Evolutionary conservation across 2,888 invertebrate species (phyloP).

Genomic region (Slavum lentiscoides): DNA sequence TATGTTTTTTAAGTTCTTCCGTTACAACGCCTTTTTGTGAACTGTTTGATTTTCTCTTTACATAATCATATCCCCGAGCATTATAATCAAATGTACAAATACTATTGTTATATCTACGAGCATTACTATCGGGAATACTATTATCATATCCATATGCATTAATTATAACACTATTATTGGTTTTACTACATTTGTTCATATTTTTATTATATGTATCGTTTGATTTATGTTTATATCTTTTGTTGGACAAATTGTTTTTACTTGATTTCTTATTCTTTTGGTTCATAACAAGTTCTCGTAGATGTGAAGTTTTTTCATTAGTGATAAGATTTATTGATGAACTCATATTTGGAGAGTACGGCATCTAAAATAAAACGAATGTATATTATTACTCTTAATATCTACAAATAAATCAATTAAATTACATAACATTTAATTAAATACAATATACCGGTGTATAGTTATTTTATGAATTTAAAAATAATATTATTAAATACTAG

Average conservation of each 20-base stretch:
- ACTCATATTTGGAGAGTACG: not conserved
- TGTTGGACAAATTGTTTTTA: not conserved
- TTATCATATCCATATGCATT: too few species aligned
- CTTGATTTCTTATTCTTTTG: constrained; percentile 20
- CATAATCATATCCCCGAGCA: constrained; percentile 33
- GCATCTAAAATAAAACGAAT: constrained; percentile 25
- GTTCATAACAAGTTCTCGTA: constrained; percentile 18
- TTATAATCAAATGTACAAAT: not conserved
- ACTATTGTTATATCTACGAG: not conserved
- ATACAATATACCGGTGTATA: not conserved
- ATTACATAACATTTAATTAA: too few species aligned
- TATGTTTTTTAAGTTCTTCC: not conserved
- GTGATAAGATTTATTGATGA: constrained; percentile 4
- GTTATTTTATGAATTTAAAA: not conserved
- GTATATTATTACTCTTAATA: not conserved
- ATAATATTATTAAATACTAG: not conserved
- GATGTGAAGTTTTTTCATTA: constrained; percentile 18
- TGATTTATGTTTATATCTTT: not conserved
- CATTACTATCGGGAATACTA: too few species aligned
- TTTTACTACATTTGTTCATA: too few species aligned
- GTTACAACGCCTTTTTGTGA: constrained; percentile 3
- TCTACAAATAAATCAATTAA: not conserved
- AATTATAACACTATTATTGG: too few species aligned
- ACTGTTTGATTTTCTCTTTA: not conserved
- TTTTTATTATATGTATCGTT: too few species aligned